Evolutionary conservation across 2,113 vertebrate species (phyloP).

Genomic region (Callorhinus ursinus): DNA sequence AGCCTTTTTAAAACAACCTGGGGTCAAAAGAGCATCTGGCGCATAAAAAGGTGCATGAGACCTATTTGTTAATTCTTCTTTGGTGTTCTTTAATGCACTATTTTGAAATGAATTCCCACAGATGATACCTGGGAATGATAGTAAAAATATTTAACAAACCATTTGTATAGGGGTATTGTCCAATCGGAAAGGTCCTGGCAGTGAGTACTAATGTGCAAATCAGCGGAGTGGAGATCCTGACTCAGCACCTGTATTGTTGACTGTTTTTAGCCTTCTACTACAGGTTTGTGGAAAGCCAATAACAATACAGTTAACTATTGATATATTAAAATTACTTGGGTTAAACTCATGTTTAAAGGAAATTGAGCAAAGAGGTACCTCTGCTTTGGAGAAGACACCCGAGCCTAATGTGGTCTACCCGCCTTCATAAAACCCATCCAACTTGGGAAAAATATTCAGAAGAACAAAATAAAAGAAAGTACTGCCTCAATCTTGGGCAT

Average conservation of each 20-base stretch:
- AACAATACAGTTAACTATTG: neutral
- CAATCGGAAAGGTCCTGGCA: neutral
- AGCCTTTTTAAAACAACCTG: neutral
- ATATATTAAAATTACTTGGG: neutral
- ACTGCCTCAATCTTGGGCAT: neutral
- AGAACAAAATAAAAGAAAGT: neutral
- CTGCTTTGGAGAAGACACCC: neutral
- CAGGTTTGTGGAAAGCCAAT: neutral
- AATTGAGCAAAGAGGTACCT: neutral
- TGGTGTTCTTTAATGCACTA: neutral
- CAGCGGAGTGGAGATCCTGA: neutral
- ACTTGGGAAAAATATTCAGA: neutral
- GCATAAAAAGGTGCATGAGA: neutral
- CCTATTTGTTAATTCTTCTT: neutral
- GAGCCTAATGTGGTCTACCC: neutral
- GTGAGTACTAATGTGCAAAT: accelerated
- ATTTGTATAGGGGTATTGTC: too few species aligned
- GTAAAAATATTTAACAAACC: neutral
- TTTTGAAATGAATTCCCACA: neutral
- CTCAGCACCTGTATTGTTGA: neutral
- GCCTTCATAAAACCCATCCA: neutral
- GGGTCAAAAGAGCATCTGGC: neutral
- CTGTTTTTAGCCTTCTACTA: neutral
- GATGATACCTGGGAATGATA: neutral
- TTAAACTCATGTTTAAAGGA: conserved; percentile 3